These are phyloP conservation scores for Biston stratarius DNA, from an alignment of 2,888 invertebrate genomes.

Conservation along the genomic window DNA sequence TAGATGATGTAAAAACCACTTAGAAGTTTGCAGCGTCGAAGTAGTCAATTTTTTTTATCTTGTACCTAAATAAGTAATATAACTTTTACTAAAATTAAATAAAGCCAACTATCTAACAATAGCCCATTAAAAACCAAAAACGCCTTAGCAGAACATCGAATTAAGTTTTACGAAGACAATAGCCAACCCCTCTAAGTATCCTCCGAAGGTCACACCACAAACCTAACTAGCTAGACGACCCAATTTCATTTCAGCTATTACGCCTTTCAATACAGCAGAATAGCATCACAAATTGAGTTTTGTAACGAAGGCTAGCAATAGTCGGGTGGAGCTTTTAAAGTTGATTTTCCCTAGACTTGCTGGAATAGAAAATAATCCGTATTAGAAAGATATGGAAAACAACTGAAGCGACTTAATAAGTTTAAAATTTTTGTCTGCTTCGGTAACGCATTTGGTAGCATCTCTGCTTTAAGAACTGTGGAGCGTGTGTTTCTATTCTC, in stretches of 20 bases:
- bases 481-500: too few relatives aligned
- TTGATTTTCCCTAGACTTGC: slow-evolving; percentile 52
- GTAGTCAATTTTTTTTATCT: too few relatives aligned
- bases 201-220: slow-evolving; percentile 17
- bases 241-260: slow-evolving; percentile 59
- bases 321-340: slow-evolving; percentile 49
- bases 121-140: neutral
- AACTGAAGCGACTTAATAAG: neutral
- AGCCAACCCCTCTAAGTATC: neutral
- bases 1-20: too few relatives aligned
- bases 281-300: slow-evolving; percentile 62
- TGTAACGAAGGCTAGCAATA: slow-evolving; percentile 60
- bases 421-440: neutral
- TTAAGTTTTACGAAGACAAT: slow-evolving; percentile 4
- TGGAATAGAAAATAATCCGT: slow-evolving; percentile 44
- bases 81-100: neutral
- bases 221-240: slow-evolving; percentile 25
- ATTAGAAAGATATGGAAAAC: neutral
- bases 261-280: slow-evolving; percentile 58
- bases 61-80: too few relatives aligned
- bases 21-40: too few relatives aligned
- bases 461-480: too few relatives aligned
- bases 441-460: too few relatives aligned
- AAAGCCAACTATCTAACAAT: neutral
- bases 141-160: neutral